Conservation (phyloP, 2,888 invertebrate species). For the Drosophila kambysellisi region DNA sequence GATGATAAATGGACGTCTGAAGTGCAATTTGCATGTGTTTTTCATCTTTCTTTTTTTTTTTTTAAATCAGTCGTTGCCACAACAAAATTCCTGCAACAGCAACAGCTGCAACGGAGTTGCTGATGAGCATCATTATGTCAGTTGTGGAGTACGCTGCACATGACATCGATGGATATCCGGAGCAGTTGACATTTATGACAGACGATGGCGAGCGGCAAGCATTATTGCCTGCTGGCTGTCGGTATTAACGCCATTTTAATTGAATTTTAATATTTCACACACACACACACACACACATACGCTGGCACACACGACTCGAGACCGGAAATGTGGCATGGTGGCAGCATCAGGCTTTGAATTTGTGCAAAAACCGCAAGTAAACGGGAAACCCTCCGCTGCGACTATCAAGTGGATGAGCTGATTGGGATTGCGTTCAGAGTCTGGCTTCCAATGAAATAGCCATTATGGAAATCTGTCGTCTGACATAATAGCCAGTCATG, state of each 20-base stretch:
- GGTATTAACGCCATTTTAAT: slow-evolving; percentile 83
- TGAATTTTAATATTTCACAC: slow-evolving; percentile 83
- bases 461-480: slow-evolving; percentile 75
- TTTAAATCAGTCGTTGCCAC: slow-evolving; percentile 63
- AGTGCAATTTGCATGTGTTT: slow-evolving; percentile 74
- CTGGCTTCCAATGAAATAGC: slow-evolving; percentile 65
- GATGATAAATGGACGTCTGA: slow-evolving; percentile 75
- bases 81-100: slow-evolving; percentile 18
- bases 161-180: slow-evolving; percentile 68
- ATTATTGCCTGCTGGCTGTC: slow-evolving; percentile 63
- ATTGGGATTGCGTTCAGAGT: not conserved
- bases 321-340: slow-evolving; percentile 39
- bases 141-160: slow-evolving; percentile 48
- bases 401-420: slow-evolving; percentile 21
- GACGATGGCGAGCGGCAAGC: slow-evolving; percentile 39
- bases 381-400: slow-evolving; percentile 46
- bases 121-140: slow-evolving; percentile 77
- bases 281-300: slow-evolving; percentile 53
- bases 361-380: slow-evolving; percentile 72
- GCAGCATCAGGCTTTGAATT: slow-evolving; percentile 59
- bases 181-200: slow-evolving; percentile 82
- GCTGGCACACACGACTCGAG: slow-evolving; percentile 41
- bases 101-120: slow-evolving; percentile 14
- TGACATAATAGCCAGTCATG: slow-evolving; percentile 59
- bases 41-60: not conserved